Base-by-base conservation (phyloP, 37 sponge, comb jelly and placozoan genomes). In the Lycopodina hypogea region DNA sequence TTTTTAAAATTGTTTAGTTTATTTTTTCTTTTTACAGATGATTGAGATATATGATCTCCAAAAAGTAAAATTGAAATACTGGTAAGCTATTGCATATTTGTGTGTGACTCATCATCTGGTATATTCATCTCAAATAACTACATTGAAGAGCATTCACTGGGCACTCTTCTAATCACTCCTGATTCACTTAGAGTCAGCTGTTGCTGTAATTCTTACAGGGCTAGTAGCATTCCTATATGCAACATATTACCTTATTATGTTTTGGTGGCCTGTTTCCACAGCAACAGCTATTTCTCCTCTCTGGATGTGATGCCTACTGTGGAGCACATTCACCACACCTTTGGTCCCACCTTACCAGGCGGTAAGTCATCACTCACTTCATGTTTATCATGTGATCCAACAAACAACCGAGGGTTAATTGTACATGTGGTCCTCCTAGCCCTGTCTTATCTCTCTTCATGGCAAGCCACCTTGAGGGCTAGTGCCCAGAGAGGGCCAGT, bases 301-400 rank as follows among this genome's bases (percentile, higher is more conserved):
- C 89, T 86, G 18, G 85, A 86, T 28, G 76, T 88, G 17, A 38
- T 69, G 29, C 93, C 97, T 1, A 96, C 97, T 11, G 78, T 90
- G n/a, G 81, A 84, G 11, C 85, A 88, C 67, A 89, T 96, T 26
- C 69, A 88, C 36, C 69, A 90, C 58, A 87, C 89, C 15, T 96
- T 96, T 83, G 97, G 97, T 7, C 88, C 91, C 2, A 96, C 97
- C 24, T 76, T 81, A 42, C 94, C 93, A 18, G 93, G 93, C 72
- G 89, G 93, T 92, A 55, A 70, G 78, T 40, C 37, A 39, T 17
- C 56, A 23, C n/a, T n/a, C n/a, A n/a, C n/a, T n/a, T n/a, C n/a
- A n/a, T n/a, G n/a, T 38, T n/a, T n/a, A n/a, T n/a, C n/a, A n/a
- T n/a, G n/a, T n/a, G n/a, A n/a, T n/a, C n/a, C n/a, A n/a, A n/a